Evolutionary conservation across 2,888 invertebrate species (phyloP).

Genomic region (Lymantria dispar): DNA sequence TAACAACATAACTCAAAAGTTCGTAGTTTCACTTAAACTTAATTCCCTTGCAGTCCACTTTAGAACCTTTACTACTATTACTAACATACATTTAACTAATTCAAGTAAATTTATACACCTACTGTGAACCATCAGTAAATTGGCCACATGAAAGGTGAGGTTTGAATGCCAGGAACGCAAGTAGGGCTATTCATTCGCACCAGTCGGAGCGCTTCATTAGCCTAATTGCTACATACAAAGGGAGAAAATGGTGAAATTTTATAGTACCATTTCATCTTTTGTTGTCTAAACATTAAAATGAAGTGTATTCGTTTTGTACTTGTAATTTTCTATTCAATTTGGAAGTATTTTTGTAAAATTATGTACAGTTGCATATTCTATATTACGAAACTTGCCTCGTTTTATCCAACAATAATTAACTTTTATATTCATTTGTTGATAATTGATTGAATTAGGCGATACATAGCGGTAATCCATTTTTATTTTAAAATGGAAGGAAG

Average conservation of each 20-base stretch:
- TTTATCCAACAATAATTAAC: too few species aligned
- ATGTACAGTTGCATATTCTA: too few species aligned
- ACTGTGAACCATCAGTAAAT: constrained; percentile 70
- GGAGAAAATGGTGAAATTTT: constrained; percentile 72
- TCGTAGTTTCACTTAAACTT: too few species aligned
- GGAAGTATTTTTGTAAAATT: too few species aligned
- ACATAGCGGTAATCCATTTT: too few species aligned
- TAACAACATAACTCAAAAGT: too few species aligned
- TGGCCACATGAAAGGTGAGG: constrained; percentile 77
- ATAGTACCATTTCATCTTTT: constrained; percentile 73
- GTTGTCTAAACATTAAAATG: constrained; percentile 51
- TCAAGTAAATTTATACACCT: constrained; percentile 50
- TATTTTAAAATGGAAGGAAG: too few species aligned
- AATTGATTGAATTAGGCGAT: too few species aligned
- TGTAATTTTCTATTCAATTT: too few species aligned
- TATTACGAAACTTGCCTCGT: too few species aligned
- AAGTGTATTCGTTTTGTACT: constrained; percentile 29
- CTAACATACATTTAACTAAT: constrained; percentile 42
- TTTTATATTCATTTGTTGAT: too few species aligned
- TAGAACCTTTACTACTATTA: background rate
- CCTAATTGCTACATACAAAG: constrained; percentile 77
- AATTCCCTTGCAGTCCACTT: background rate
- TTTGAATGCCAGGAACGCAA: constrained; percentile 66
- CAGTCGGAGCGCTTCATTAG: constrained; percentile 72
- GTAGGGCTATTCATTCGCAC: constrained; percentile 68